These are phyloP conservation scores for Passer domesticus DNA, from an alignment of 2,113 vertebrate species.

Conservation along the genomic window DNA sequence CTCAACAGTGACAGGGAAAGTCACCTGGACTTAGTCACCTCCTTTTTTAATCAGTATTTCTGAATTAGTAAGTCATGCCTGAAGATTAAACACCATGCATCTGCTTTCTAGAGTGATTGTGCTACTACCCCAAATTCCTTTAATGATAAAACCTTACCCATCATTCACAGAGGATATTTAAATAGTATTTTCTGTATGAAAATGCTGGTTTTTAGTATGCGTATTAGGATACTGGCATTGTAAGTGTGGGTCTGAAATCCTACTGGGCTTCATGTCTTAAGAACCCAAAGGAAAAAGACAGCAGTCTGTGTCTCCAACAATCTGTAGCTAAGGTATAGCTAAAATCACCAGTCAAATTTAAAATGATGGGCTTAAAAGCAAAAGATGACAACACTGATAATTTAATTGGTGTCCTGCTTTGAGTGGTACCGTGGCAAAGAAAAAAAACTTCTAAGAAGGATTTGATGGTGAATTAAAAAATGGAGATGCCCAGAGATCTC, in stretches of 20 bases:
- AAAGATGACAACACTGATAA: background rate
- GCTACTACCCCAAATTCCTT: background rate
- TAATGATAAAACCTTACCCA: background rate
- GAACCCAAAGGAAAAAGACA: background rate
- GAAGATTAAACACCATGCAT: background rate
- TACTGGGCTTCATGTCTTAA: background rate
- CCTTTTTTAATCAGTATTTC: background rate
- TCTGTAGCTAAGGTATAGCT: background rate
- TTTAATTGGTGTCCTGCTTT: background rate
- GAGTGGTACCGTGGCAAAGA: background rate
- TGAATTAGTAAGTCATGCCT: background rate
- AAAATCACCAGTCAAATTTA: background rate
- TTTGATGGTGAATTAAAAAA: background rate
- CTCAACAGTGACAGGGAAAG: background rate
- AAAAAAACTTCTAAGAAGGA: background rate
- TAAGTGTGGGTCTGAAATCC: background rate
- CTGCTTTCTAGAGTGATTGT: background rate
- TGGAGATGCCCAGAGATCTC: fast-evolving
- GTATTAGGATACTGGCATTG: background rate
- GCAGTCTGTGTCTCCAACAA: background rate
- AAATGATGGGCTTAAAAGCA: background rate
- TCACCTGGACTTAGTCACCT: background rate
- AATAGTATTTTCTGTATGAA: background rate
- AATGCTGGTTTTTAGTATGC: background rate
- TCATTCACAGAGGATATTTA: background rate